phyloP scores from a whole-genome alignment of 1,140 invertebrate species.

The Drosophila sulfurigaster region DNA sequence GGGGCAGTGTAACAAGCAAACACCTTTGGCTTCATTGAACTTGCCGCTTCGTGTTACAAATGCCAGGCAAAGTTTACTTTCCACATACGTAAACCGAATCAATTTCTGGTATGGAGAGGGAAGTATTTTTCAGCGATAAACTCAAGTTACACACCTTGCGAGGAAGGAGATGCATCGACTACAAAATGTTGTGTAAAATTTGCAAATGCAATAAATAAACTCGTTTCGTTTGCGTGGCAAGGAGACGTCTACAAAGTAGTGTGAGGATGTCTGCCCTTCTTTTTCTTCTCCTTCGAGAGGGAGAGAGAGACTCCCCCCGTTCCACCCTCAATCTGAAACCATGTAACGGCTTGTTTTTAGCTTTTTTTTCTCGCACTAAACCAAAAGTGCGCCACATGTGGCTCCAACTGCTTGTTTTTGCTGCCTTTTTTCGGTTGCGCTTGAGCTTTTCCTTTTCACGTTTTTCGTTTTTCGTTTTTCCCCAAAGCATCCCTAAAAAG shows the following conservation, averaged over 20 bases:
- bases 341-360: slow-evolving; percentile 62
- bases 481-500: slow-evolving; percentile 74
- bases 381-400: slow-evolving; percentile 77
- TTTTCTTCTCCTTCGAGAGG: no score
- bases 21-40: slow-evolving; percentile 80
- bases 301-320: slow-evolving; percentile 42
- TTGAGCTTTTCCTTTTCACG: slow-evolving; percentile 32
- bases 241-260: neutral
- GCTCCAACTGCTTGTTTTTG: slow-evolving; percentile 30
- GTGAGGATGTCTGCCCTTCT: slow-evolving; percentile 16
- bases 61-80: slow-evolving; percentile 55
- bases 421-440: slow-evolving; percentile 37
- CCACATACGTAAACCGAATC: slow-evolving; percentile 73
- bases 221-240: slow-evolving; percentile 61
- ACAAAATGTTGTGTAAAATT: slow-evolving; percentile 83
- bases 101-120: slow-evolving; percentile 55
- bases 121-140: slow-evolving; percentile 64
- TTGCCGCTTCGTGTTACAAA: slow-evolving; percentile 71
- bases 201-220: slow-evolving; percentile 82
- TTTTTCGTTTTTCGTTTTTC: neutral
- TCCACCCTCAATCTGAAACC: slow-evolving; percentile 29
- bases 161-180: slow-evolving; percentile 43
- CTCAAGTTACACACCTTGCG: slow-evolving; percentile 73
- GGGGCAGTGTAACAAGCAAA: slow-evolving; percentile 34
- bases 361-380: slow-evolving; percentile 37